These are phyloP conservation scores for Diadumene lineata DNA, from an alignment of 92 coral and sea anemone species.

Conservation along the genomic window DNA sequence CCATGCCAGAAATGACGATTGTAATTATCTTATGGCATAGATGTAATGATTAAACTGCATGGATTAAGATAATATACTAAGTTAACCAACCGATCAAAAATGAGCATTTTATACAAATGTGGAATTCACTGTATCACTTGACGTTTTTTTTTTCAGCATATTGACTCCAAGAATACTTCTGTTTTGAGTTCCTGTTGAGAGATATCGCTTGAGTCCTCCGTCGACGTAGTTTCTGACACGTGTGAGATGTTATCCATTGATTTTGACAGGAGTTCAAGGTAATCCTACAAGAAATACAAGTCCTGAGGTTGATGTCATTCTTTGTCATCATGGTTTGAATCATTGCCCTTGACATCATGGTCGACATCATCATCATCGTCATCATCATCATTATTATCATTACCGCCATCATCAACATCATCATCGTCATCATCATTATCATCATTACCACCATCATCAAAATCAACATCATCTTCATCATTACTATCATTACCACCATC, in stretches of 20 bases:
- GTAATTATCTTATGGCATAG: too few relatives aligned
- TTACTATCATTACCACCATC: not conserved
- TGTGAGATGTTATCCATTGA: slow-evolving; percentile 68
- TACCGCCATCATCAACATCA: not conserved
- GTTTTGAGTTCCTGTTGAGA: slow-evolving; percentile 24
- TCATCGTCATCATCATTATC: not conserved
- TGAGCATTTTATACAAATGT: too few relatives aligned
- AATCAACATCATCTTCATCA: not conserved
- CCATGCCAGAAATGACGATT: too few relatives aligned
- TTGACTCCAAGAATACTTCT: slow-evolving; percentile 41
- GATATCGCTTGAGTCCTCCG: slow-evolving; percentile 69
- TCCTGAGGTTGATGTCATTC: too few relatives aligned
- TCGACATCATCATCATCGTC: not conserved
- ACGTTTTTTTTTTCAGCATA: not conserved
- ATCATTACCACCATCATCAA: not conserved
- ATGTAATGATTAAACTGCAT: too few relatives aligned
- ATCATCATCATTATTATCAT: not conserved
- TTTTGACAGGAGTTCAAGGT: slow-evolving; percentile 78
- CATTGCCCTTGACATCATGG: not conserved
- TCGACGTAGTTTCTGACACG: slow-evolving; percentile 69
- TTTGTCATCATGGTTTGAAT: too few relatives aligned
- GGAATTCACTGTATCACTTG: too few relatives aligned
- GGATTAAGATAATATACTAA: too few relatives aligned
- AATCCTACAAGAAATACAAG: slow-evolving; percentile 64
- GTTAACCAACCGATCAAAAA: too few relatives aligned